Evolutionary conservation across 2,888 invertebrate genomes (phyloP).

Genomic region (Lamellibrachia columna): DNA sequence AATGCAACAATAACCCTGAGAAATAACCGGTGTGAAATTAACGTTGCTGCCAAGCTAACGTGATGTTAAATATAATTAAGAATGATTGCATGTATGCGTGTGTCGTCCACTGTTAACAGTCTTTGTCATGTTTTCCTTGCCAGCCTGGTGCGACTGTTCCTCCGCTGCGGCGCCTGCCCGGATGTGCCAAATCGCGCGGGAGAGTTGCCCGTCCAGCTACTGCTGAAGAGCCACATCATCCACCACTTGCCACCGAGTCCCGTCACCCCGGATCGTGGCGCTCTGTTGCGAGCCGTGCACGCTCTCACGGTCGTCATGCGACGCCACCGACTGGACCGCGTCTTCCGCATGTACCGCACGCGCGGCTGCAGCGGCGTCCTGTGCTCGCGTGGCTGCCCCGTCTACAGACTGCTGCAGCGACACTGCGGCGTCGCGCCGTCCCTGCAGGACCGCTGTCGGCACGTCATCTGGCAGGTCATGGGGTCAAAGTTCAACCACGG

Average conservation of each 20-base stretch:
- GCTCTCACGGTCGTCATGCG: conserved; percentile 25
- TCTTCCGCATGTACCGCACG: conserved; percentile 20
- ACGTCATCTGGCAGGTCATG: conserved; percentile 6
- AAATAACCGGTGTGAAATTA: too few relatives aligned
- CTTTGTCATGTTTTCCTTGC: background rate
- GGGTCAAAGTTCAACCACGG: background rate
- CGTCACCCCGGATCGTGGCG: background rate
- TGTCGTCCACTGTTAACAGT: too few relatives aligned
- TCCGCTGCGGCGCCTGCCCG: conserved; percentile 32
- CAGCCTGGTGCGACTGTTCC: conserved; percentile 25
- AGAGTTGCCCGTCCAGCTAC: conserved; percentile 22
- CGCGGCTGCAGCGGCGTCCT: conserved; percentile 28
- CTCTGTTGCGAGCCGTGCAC: conserved; percentile 22
- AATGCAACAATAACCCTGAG: too few relatives aligned
- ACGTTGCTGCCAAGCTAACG: too few relatives aligned
- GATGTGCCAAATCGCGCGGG: conserved; percentile 18
- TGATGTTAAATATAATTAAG: too few relatives aligned
- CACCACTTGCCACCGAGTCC: conserved; percentile 23
- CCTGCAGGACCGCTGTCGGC: conserved; percentile 22
- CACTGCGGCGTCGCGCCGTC: conserved; percentile 13
- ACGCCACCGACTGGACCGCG: background rate
- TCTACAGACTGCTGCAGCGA: conserved; percentile 18
- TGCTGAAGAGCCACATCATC: conserved; percentile 26
- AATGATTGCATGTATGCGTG: too few relatives aligned
- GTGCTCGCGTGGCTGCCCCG: conserved; percentile 24